Evolutionary conservation across 2,797 vertebrate genomes (phyloP).

Genomic region (Caiman crocodilus): DNA sequence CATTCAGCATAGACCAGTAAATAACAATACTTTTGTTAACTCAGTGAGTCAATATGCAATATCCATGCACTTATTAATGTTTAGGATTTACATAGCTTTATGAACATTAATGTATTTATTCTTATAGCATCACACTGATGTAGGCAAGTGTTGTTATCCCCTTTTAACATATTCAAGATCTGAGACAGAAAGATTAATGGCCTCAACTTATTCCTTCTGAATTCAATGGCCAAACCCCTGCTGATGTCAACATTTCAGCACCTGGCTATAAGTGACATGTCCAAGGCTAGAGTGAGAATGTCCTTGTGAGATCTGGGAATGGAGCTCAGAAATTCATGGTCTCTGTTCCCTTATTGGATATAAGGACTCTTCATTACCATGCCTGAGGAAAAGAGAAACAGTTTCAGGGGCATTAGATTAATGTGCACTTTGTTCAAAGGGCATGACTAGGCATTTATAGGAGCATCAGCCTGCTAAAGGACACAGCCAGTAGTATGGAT

Average conservation of each 20-base stretch:
- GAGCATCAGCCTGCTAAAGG: neutral
- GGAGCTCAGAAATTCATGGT: neutral
- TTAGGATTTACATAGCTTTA: neutral
- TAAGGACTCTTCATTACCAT: neutral
- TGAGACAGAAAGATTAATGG: neutral
- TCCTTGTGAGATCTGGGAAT: neutral
- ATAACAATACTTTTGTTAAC: neutral
- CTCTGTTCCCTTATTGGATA: neutral
- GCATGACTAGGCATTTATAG: neutral
- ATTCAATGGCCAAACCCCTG: neutral
- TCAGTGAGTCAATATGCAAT: neutral
- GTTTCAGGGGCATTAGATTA: neutral
- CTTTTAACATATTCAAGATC: neutral
- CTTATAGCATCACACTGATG: neutral
- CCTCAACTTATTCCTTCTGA: neutral
- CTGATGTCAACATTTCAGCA: neutral
- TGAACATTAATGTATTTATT: slow-evolving; percentile 9
- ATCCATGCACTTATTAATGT: neutral
- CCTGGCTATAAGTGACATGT: neutral
- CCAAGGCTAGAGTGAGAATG: no score
- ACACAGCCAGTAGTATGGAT: neutral
- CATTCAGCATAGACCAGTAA: neutral
- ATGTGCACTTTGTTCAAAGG: neutral
- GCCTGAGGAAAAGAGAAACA: neutral
- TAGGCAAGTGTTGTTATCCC: neutral